Conservation (phyloP, 2,888 invertebrate species). For the Criorhina ranunculi region DNA sequence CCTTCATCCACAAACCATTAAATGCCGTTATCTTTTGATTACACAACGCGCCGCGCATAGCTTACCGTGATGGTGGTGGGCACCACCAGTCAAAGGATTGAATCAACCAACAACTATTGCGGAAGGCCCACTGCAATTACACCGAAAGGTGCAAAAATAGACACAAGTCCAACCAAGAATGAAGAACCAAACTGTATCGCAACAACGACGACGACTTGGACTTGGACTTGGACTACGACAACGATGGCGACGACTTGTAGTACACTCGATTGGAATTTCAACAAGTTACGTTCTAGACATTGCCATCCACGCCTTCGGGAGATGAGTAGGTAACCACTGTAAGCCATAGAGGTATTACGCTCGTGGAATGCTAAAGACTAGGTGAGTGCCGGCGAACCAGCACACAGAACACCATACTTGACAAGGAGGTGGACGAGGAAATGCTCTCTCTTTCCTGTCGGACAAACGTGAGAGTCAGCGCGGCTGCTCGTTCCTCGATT, state of each 20-base stretch:
- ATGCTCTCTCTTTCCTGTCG: constrained; percentile 50
- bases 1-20: constrained; percentile 70
- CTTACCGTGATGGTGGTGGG: constrained; percentile 52
- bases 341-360: constrained; percentile 58
- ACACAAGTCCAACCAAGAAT: constrained; percentile 50
- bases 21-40: constrained; percentile 76
- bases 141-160: constrained; percentile 75
- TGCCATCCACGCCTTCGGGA: constrained; percentile 66
- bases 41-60: constrained; percentile 72
- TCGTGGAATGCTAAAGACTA: constrained; percentile 60
- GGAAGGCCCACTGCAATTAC: constrained; percentile 44
- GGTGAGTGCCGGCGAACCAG: constrained; percentile 43
- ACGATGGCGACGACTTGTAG: constrained; percentile 70
- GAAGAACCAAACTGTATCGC: constrained; percentile 43
- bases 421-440: constrained; percentile 65
- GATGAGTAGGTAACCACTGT: constrained; percentile 65
- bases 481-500: neutral
- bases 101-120: constrained; percentile 46
- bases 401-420: constrained; percentile 36
- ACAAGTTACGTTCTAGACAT: constrained; percentile 75
- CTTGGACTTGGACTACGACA: constrained; percentile 13
- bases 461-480: neutral
- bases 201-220: constrained; percentile 18
- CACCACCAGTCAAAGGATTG: constrained; percentile 60
- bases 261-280: constrained; percentile 76